Percentiles rank a stretch among this genome's conserved stretches.
Conservation (phyloP, 2,888 invertebrate genomes). For the Altica lythri region DNA sequence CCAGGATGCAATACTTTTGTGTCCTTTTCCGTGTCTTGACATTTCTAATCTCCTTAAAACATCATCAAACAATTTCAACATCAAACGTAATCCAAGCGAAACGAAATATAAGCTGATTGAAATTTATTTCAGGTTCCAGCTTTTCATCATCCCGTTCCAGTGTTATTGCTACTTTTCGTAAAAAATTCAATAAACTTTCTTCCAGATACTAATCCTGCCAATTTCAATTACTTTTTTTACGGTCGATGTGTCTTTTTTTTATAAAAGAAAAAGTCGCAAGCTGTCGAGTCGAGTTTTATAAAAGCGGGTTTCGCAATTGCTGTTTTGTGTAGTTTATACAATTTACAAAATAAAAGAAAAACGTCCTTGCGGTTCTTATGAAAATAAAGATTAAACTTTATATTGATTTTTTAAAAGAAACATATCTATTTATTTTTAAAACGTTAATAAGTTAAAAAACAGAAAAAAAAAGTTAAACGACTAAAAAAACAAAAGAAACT, state of each 20-base stretch:
- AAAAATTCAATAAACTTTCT: slow-evolving; percentile 21
- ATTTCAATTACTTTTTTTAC: slow-evolving; percentile 25
- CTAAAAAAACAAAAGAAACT: too few species aligned
- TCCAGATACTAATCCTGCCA: slow-evolving; percentile 9
- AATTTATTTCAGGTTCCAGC: slow-evolving; percentile 1
- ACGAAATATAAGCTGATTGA: slow-evolving; percentile 4
- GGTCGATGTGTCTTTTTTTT: slow-evolving; percentile 11
- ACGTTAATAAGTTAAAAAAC: too few species aligned
- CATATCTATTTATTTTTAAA: too few species aligned
- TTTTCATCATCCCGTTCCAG: slow-evolving; percentile 1
- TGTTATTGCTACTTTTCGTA: background rate
- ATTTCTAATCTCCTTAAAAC: background rate
- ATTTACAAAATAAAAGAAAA: too few species aligned
- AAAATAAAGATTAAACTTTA: too few species aligned
- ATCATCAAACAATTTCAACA: background rate
- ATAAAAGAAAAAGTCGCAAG: slow-evolving; percentile 27
- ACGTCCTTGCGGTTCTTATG: too few species aligned
- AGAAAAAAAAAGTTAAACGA: too few species aligned
- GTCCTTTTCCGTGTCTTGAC: background rate
- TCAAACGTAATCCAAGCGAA: background rate
- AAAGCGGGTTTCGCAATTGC: too few species aligned
- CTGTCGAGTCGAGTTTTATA: too few species aligned
- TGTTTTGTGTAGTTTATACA: too few species aligned
- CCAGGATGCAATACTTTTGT: too few species aligned
- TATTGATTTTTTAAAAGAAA: too few species aligned